Evolutionary conservation across 2,888 invertebrate genomes (phyloP), one percentile per base, ranked within the genome.

Genomic region (Sceliomorpha sp.): DNA sequence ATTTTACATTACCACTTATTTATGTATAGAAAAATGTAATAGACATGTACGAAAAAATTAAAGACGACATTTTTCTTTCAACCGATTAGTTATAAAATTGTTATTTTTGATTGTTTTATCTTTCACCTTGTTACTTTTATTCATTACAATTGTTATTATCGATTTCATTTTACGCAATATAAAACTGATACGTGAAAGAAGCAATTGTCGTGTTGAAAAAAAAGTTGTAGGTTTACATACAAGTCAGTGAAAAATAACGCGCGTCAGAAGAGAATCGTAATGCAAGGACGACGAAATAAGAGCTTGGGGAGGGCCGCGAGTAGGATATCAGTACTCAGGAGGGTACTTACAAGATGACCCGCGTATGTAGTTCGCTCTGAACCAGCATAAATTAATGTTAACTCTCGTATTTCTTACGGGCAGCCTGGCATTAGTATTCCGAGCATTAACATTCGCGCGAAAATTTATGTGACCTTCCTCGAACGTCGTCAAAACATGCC

Each of bases 321-420:
- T 50, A 51, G 55, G 56, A 59, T 53, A 42, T 55, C 55, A 69
- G 63, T 63, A 59, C 58, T 69, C 59, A 24, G 31, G 69, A 69
- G 69, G 50, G 63, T 69, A 59, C 53, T 69, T 69, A 69, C 51
- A 59, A 69, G 53, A 63, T 63, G 63, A 66, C 55, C 60, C 42
- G 47, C 56, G 51, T 58, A 69, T 62, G 56, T 53, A 44, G 58
- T 40, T 37, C 17, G 40, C 40, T 53, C 47, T 24, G 37, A 63
- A 53, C 53, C 47, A 40, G 62, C 68, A 69, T 62, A 62, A 69
- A 69, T 62, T 69, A 62, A 66, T 59, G 66, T 40, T 66, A 66
- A 58, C 45, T 59, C 66, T 51, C 66, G 39, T 51, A 58, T 47
- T 58, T 66, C 66, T 58, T 58, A 64, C 44, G 26, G 32, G 50